Conservation (phyloP, 2,797 vertebrate species). For the Cyclopterus lumpus region DNA sequence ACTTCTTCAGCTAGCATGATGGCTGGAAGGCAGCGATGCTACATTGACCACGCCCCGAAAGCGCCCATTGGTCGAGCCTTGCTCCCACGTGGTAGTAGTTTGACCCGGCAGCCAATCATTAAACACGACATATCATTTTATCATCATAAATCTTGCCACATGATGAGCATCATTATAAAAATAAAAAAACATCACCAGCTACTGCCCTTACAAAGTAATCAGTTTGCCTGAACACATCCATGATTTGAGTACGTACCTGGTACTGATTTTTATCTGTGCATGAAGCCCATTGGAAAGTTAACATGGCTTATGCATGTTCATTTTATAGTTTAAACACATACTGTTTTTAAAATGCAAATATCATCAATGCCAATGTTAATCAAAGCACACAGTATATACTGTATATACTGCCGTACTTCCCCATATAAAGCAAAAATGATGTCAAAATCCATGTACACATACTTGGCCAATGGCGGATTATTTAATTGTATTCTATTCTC, state of each 20-base stretch:
- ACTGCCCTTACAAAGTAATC: not conserved
- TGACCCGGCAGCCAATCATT: slow-evolving; percentile 39
- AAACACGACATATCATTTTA: not conserved
- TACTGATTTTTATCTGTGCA: too few relatives aligned
- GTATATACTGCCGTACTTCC: not conserved
- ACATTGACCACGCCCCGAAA: slow-evolving; percentile 39
- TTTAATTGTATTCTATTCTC: not conserved
- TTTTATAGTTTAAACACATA: not conserved
- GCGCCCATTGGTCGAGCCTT: slow-evolving; percentile 47
- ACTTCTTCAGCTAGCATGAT: slow-evolving; percentile 66
- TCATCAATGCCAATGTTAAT: not conserved
- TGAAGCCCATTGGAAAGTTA: not conserved
- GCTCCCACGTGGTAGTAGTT: slow-evolving; percentile 38
- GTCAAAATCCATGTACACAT: not conserved
- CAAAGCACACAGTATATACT: not conserved
- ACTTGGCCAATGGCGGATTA: not conserved
- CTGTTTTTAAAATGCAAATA: not conserved
- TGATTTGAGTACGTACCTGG: not conserved
- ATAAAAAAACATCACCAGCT: not conserved
- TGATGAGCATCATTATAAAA: slow-evolving; percentile 18
- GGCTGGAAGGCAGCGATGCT: slow-evolving; percentile 46
- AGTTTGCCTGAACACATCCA: not conserved
- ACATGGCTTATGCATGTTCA: not conserved
- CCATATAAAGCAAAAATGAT: not conserved
- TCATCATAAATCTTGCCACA: not conserved